Conservation (phyloP, 2,888 invertebrate genomes). For the Eupithecia dodoneata region DNA sequence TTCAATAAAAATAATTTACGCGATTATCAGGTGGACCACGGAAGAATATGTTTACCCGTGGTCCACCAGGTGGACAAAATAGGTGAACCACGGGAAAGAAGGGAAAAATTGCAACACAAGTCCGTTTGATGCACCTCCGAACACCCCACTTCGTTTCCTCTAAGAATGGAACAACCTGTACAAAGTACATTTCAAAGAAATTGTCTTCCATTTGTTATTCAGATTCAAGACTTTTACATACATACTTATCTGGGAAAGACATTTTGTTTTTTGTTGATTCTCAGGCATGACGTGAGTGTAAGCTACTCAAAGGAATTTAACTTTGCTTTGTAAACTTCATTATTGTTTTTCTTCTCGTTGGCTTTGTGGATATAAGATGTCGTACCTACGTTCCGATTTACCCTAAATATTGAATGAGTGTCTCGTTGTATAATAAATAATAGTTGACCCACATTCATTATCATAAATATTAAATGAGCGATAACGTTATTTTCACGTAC, state of each 20-base stretch:
- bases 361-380: background rate
- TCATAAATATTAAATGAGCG: background rate
- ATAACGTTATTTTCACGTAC: background rate
- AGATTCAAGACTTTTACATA: background rate
- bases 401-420: background rate
- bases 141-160: background rate
- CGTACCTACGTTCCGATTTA: background rate
- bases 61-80: too few species aligned
- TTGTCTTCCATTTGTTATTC: background rate
- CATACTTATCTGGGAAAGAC: background rate
- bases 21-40: too few species aligned
- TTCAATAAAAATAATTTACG: too few species aligned
- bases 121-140: background rate
- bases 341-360: background rate
- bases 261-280: background rate
- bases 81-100: too few species aligned
- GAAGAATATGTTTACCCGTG: too few species aligned
- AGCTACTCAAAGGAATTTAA: background rate
- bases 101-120: background rate
- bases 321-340: background rate
- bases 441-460: background rate
- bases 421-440: background rate
- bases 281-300: background rate
- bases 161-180: background rate
- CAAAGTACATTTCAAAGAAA: background rate